Evolutionary conservation across 2,113 vertebrate species (phyloP).

Genomic region (Stomatorhinus ivindoensis): DNA sequence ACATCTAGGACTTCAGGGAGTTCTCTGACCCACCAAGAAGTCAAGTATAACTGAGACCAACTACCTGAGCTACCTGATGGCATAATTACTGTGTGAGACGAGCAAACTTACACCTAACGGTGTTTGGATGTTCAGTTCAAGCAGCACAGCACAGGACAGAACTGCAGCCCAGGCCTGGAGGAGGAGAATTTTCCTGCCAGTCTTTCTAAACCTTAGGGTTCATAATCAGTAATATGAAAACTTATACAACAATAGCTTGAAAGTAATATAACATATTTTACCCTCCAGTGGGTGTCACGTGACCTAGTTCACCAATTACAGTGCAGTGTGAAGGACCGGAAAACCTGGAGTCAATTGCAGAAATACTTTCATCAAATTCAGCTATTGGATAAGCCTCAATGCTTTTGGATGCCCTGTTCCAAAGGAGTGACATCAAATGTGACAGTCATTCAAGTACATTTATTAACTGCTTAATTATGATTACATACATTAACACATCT

Average conservation of each 20-base stretch:
- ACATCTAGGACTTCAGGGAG: neutral
- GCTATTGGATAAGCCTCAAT: neutral
- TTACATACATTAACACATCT: neutral
- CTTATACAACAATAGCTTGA: neutral
- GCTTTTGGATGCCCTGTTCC: neutral
- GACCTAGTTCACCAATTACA: neutral
- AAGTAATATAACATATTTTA: neutral
- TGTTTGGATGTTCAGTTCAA: neutral
- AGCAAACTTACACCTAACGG: neutral
- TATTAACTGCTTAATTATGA: slow-evolving; percentile 2
- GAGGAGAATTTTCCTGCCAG: neutral
- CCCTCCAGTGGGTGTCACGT: neutral
- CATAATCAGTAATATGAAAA: neutral
- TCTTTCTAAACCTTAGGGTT: neutral
- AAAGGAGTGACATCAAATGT: neutral
- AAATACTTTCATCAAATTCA: neutral
- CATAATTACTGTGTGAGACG: neutral
- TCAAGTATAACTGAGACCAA: neutral
- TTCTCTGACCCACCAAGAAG: neutral
- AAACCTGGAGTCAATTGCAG: neutral
- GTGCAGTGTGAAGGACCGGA: neutral
- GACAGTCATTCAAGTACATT: neutral
- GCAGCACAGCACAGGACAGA: neutral
- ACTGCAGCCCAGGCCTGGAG: neutral
- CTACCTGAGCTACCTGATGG: neutral